Conservation (phyloP, 2,113 vertebrate genomes). For the Ctenomys sociabilis region DNA sequence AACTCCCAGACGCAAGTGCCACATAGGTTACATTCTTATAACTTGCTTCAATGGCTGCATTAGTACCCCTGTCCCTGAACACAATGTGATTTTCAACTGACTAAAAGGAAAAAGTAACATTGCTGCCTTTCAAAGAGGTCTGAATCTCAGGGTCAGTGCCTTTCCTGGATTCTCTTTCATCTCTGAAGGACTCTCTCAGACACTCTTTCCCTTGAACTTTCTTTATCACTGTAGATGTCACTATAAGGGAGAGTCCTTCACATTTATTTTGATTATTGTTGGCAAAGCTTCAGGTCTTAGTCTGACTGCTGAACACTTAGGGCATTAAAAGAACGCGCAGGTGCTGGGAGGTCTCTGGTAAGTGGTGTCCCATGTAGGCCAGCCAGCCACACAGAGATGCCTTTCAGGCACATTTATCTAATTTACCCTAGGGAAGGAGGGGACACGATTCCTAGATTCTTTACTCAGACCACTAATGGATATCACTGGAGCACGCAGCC, state of each 20-base stretch:
- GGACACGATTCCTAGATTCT: neutral
- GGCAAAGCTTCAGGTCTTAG: neutral
- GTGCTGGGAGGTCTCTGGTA: neutral
- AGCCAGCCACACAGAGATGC: neutral
- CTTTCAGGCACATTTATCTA: neutral
- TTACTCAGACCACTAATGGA: too few species aligned
- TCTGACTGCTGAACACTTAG: neutral
- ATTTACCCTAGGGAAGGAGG: neutral
- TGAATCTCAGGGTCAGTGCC: neutral
- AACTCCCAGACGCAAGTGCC: neutral
- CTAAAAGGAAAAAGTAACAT: conserved; percentile 41
- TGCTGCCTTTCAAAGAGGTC: neutral
- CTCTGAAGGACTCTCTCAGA: neutral
- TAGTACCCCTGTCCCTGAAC: neutral
- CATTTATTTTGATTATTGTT: conserved; percentile 59
- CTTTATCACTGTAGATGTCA: neutral
- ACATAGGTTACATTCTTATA: neutral
- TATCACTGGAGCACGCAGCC: neutral
- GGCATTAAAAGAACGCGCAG: neutral
- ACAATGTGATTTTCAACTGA: neutral
- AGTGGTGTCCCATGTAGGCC: neutral
- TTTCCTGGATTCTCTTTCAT: conserved; percentile 36
- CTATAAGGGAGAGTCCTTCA: conserved; percentile 50
- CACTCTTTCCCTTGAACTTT: conserved; percentile 59
- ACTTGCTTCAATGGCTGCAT: neutral